Evolutionary conservation across 2,888 invertebrate genomes (phyloP).

Genomic region (Thereva unica): DNA sequence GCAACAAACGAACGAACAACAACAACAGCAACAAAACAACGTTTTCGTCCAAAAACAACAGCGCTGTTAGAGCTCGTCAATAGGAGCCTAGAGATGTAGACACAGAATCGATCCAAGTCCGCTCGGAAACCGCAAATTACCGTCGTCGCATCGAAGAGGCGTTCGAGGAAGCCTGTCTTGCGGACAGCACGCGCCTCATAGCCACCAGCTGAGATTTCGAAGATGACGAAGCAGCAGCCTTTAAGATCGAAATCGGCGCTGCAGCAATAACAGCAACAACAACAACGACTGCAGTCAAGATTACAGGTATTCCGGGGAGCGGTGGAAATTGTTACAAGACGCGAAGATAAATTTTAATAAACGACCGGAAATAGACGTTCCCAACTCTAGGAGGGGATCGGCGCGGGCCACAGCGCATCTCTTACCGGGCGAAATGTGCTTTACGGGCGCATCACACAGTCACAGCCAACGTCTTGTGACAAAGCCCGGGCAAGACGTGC

Average conservation of each 20-base stretch:
- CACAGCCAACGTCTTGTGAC: constrained; percentile 10
- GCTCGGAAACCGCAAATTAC: constrained; percentile 29
- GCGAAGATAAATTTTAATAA: constrained; percentile 40
- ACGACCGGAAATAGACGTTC: constrained; percentile 50
- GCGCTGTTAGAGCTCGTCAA: neutral
- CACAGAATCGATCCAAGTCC: neutral
- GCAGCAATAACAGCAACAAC: constrained; percentile 20
- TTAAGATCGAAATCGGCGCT: constrained; percentile 15
- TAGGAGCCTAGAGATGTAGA: neutral
- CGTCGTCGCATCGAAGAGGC: neutral
- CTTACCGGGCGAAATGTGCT: neutral
- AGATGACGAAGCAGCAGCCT: constrained; percentile 42
- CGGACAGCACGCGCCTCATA: constrained; percentile 43
- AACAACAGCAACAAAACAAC: neutral
- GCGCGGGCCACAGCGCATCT: neutral
- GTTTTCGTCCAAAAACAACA: neutral
- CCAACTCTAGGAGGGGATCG: constrained; percentile 1
- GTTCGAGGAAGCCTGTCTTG: constrained; percentile 1
- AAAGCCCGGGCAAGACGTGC: constrained; percentile 12
- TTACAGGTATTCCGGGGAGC: constrained; percentile 35
- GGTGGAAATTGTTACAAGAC: constrained; percentile 41
- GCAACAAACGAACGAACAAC: neutral
- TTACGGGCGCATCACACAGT: constrained; percentile 1
- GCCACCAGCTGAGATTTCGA: constrained; percentile 43
- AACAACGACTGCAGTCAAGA: neutral